Percentiles rank a stretch among this genome's conserved stretches.
phyloP scores from a whole-genome alignment of 2,797 vertebrate species.

The Enteromius afrohamiltoni region DNA sequence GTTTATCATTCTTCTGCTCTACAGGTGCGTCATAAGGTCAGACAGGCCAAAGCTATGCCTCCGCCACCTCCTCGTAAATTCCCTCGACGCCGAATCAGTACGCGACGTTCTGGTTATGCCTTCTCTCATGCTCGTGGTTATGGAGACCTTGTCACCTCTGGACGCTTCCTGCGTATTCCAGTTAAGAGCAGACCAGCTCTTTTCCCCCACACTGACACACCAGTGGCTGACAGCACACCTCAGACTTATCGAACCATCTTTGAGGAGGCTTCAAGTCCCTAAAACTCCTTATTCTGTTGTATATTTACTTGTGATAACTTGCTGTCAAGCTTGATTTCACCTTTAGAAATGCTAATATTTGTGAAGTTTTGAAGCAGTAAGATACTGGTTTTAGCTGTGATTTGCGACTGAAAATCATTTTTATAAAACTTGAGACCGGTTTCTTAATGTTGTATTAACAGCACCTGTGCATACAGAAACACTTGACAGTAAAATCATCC shows the following conservation, averaged over 20 bases:
- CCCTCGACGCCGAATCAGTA: slow-evolving; percentile 70
- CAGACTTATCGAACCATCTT: slow-evolving; percentile 73
- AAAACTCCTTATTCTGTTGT: slow-evolving; percentile 11
- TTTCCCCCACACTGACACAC: slow-evolving; percentile 63
- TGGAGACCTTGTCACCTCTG: slow-evolving; percentile 90
- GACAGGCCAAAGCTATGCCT: slow-evolving; percentile 73
- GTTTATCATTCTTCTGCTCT: background rate
- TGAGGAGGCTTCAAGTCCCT: slow-evolving; percentile 57
- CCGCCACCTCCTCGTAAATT: slow-evolving; percentile 62
- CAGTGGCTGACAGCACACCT: slow-evolving; percentile 69
- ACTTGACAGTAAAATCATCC: background rate
- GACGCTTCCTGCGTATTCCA: slow-evolving; percentile 75
- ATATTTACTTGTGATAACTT: background rate
- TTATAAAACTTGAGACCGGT: background rate
- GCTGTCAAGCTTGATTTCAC: background rate
- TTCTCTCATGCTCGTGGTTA: slow-evolving; percentile 92
- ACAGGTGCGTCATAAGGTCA: slow-evolving; percentile 84
- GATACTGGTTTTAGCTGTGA: background rate
- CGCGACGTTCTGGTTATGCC: slow-evolving; percentile 90
- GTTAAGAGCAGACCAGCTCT: slow-evolving; percentile 59
- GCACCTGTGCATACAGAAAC: background rate
- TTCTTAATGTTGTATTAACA: background rate
- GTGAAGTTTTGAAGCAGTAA: background rate
- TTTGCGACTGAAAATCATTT: background rate
- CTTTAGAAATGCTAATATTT: background rate